Evolutionary conservation across 1,140 invertebrate genomes (phyloP), one percentile per base, ranked within the genome.

Genomic region (Nymphalis io): DNA sequence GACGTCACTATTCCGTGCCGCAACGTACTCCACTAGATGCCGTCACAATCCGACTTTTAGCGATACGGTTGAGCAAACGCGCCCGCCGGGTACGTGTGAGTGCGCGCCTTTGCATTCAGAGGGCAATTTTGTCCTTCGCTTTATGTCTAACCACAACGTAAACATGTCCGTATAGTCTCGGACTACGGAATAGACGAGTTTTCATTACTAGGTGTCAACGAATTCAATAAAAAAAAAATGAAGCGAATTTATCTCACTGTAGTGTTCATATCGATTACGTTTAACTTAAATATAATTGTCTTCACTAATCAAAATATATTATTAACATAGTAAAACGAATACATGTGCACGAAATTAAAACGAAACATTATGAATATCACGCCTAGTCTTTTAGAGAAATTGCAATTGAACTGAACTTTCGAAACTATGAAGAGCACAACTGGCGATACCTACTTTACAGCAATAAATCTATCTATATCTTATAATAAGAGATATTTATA

Each of bases 41-140:
- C 20, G 51, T 55, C 68, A 68, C 64, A 76, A 68, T 66, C 60
- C 68, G 68, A 76, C 64, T 75, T 74, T 67, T 64, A 75, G 70
- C 70, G 68, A 70, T 70, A 75, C 67, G 63, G 67, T 61, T 63
- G 64, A 70, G 46, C 68, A 63, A 68, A 64, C 65, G 57, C 55
- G 18, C 66, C 58, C 57, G 44, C 57, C 60, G 60, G 58, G 59
- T n/a, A 65, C 38, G 38, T 65, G 62, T 21, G 62, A 65, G 51
- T 40, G 38, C 51, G 38, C 51, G 27, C 61, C 38, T 27, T 13
- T 40, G 20, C 42, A 60, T 68, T 55, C 39, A 57, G 27, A 40
- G 39, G 67, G 38, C 48, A 62, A 61, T 68, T 62, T 27, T 23
- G 48, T 68, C 39, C 39, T 68, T 55, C 23, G 39, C 21, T 57